Evolutionary conservation across 2,888 invertebrate species (phyloP), one percentile per base, ranked within the genome.

Genomic region (Ophion obscuratus): DNA sequence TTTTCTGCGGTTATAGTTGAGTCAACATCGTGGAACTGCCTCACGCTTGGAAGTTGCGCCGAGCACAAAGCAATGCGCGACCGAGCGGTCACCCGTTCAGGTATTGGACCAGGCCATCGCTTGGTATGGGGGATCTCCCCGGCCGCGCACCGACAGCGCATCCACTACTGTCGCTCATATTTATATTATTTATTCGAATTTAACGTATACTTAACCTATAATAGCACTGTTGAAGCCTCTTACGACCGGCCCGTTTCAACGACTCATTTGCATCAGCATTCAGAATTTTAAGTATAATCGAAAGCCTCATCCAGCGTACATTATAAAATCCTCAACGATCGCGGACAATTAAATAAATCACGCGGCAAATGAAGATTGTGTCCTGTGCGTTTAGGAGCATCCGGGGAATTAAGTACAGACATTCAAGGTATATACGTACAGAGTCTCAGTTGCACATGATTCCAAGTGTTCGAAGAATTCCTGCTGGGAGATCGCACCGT

Each of bases 391-490:
- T 36, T 27, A 47, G 59, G 59, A 59, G 47, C 73, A 73, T 67
- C 68, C 77, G 74, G 67, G 61, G 83, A 78, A 83, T 83, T 67
- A 78, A 74, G 74, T 74, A 66, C 40, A 10, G 62, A 31, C 36
- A 36, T 77, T 36, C 14, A 47, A n/a, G 24, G 24, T 24, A 20
- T 64, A 31, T 66, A 53, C 57, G 76, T 66, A 47, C 62, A 44
- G 17, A 64, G 17, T 75, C 64, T 47, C 62, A 14, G 57, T 82
- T 66, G 70, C 75, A 62, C 75, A 68, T 71, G 70, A 76, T 82
- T 76, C 70, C 71, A 20, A 78, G 78, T 78, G 83, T 78, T 73
- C 67, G 68, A 57, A 62, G 83, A 83, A 83, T 83, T 78, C 83
- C 83, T 74, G 83, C 78, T 83, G 83, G 62, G 78, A 66, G 77